A percentile compares a stretch with the other conserved stretches of the same genome.
Conservation (phyloP, 2,113 vertebrate species). For the Calypte anna region DNA sequence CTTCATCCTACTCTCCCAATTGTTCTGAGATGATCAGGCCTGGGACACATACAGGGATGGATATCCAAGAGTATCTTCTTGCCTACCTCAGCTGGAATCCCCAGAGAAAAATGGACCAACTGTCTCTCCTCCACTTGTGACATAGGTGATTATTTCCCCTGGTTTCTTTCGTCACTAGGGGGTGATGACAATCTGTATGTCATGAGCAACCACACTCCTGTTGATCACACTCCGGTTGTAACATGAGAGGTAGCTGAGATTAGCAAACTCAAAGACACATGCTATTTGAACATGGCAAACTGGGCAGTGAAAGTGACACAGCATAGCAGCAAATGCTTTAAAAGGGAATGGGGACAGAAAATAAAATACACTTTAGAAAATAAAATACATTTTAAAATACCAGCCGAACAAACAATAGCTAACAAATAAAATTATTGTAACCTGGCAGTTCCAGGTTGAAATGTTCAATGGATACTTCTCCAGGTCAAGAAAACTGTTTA, state of each 20-base stretch:
- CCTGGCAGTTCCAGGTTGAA: neutral
- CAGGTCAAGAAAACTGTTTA: neutral
- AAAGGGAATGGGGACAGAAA: neutral
- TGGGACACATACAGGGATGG: neutral
- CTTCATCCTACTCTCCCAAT: neutral
- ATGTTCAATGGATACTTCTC: neutral
- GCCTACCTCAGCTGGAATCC: constrained; percentile 3
- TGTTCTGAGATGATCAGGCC: neutral
- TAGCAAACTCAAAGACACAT: neutral
- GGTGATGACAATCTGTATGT: constrained; percentile 1
- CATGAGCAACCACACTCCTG: neutral
- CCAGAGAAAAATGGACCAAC: neutral
- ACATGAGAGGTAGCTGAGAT: neutral
- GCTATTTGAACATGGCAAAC: neutral
- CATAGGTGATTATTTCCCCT: neutral
- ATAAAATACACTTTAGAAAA: neutral
- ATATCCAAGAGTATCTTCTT: neutral
- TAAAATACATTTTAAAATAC: neutral
- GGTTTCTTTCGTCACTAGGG: neutral
- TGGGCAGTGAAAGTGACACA: neutral
- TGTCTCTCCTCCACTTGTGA: neutral
- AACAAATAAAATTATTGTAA: neutral
- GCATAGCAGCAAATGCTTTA: neutral
- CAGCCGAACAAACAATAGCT: neutral
- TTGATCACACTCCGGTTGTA: neutral